Conservation (phyloP, 1,140 invertebrate genomes). For the Oedothorax gibbosus region DNA sequence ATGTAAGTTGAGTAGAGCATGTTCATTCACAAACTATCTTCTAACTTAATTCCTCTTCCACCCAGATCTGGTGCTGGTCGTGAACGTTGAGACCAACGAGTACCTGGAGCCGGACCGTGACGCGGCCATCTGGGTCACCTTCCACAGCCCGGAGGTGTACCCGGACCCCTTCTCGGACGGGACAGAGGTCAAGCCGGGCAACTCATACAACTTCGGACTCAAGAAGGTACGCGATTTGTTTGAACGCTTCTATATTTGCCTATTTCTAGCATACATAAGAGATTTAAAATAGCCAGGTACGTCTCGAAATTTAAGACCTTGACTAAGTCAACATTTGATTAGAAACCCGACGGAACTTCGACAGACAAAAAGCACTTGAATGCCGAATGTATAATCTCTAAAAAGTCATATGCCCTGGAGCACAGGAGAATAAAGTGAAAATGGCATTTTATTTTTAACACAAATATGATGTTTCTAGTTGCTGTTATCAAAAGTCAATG, state of each 20-base stretch:
- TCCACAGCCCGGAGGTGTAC: slow-evolving; percentile 49
- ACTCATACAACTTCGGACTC: slow-evolving; percentile 43
- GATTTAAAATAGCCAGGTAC: background rate
- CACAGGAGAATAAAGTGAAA: too few species aligned
- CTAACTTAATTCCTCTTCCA: background rate
- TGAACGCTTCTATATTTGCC: too few species aligned
- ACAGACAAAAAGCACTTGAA: too few species aligned
- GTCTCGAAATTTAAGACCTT: too few species aligned
- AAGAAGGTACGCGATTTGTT: slow-evolving; percentile 23
- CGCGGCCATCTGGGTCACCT: slow-evolving; percentile 38
- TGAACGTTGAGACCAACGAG: slow-evolving; percentile 55
- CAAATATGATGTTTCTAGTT: too few species aligned
- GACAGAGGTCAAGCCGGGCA: slow-evolving; percentile 49
- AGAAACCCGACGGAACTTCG: too few species aligned
- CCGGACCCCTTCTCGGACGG: slow-evolving; percentile 54
- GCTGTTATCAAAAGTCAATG: too few species aligned
- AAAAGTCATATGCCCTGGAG: too few species aligned
- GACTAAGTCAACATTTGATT: background rate
- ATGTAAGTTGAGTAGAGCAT: too few species aligned
- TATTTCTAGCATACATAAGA: background rate
- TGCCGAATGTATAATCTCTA: too few species aligned
- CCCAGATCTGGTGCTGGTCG: slow-evolving; percentile 42
- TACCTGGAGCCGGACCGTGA: slow-evolving; percentile 53
- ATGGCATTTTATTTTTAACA: too few species aligned
- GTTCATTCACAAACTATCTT: background rate